These are phyloP conservation scores for Coptodon bakossiorum DNA, from an alignment of 2,113 vertebrate genomes.

Conservation along the genomic window DNA sequence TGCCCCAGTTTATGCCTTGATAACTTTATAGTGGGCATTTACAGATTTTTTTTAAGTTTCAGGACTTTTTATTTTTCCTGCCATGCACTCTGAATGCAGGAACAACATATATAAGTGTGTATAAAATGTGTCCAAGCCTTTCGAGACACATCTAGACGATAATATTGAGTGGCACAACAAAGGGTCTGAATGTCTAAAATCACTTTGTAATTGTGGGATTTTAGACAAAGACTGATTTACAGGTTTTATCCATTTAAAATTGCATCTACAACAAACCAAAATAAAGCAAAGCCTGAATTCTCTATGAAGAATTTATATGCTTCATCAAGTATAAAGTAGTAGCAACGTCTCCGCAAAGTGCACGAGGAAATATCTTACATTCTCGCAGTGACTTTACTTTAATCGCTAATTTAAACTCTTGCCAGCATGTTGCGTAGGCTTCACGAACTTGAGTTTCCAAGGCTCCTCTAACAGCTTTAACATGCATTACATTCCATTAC, in stretches of 20 bases:
- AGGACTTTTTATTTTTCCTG: background rate
- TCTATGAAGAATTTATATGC: background rate
- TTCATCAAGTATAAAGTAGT: fast-evolving
- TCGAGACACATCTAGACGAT: background rate
- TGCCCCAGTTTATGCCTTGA: background rate
- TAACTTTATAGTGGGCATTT: background rate
- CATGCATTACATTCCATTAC: background rate
- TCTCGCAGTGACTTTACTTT: background rate
- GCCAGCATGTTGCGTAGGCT: background rate
- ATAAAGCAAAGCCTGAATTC: background rate
- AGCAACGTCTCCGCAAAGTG: background rate
- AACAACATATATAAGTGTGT: background rate
- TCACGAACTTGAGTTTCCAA: background rate
- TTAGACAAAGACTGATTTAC: background rate
- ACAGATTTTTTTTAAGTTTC: background rate
- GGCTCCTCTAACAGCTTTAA: background rate
- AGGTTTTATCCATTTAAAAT: background rate
- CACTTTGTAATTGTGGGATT: background rate
- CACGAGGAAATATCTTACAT: background rate
- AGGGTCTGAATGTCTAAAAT: background rate
- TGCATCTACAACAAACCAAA: background rate
- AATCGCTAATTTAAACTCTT: background rate
- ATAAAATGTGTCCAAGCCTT: background rate
- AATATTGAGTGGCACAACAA: background rate
- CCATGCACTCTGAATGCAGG: background rate